These are phyloP conservation scores for Scotopteryx bipunctaria DNA, from an alignment of 2,888 invertebrate species.

Conservation along the genomic window DNA sequence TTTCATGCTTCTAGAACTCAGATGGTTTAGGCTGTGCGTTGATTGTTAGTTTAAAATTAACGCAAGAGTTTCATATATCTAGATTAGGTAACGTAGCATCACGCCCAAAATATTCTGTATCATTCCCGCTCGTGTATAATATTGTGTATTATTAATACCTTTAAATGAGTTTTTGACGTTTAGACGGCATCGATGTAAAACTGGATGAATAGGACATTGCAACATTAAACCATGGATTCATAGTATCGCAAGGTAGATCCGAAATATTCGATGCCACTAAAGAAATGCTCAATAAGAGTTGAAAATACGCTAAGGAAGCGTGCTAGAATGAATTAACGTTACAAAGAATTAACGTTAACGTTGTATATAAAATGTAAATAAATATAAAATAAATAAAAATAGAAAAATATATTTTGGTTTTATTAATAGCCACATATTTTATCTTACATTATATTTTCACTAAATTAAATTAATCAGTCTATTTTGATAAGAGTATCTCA, in stretches of 20 bases:
- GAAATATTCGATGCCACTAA: conserved; percentile 35
- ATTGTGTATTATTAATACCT: conserved; percentile 64
- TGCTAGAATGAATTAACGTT: too few species aligned
- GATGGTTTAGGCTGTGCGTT: too few species aligned
- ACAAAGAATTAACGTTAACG: conserved; percentile 63
- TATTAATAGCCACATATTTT: background rate
- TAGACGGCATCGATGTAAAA: conserved; percentile 13
- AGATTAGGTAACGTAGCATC: conserved; percentile 62
- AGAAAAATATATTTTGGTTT: conserved; percentile 32
- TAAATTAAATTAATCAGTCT: conserved; percentile 22
- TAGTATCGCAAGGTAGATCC: background rate
- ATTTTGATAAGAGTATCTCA: conserved; percentile 1
- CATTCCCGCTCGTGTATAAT: conserved; percentile 71
- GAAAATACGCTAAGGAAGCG: conserved; percentile 56
- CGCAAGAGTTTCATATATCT: too few species aligned
- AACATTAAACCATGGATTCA: too few species aligned
- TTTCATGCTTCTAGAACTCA: too few species aligned
- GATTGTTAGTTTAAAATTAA: background rate
- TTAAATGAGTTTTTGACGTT: conserved; percentile 44
- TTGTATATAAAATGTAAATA: conserved; percentile 82
- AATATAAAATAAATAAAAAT: conserved; percentile 75
- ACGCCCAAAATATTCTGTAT: conserved; percentile 64
- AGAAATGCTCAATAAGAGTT: conserved; percentile 71
- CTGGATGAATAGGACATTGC: background rate
- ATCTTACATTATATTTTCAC: background rate